Base-by-base conservation (phyloP, 35 echinoderm and acorn worm genomes). In the Heliocidaris tuberculata region DNA sequence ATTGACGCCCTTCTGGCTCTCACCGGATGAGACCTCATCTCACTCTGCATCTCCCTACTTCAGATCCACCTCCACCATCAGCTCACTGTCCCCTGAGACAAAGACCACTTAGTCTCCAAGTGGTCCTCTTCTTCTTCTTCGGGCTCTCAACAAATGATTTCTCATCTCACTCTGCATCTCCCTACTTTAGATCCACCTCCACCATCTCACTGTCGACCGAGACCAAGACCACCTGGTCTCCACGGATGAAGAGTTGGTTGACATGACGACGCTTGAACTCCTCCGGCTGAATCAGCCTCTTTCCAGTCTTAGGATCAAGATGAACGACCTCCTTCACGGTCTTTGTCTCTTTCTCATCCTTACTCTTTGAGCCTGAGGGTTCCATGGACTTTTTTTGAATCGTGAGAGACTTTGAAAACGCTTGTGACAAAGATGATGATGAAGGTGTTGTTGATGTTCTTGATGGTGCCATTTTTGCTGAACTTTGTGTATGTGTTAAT, bases 181-280 rank as follows among this genome's bases (percentile, higher is more conserved):
- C 35, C 35, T 42, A 42, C 65, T 78, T 78, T n/a, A 78, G 0
- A 78, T 78, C 65, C 65, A 78, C 65, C 65, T 27, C 65, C 65
- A 96, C 31, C 86, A 96, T 94, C 13, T 89, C 85, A 42, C 88
- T 96, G 48, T 97, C 92, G 17, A 99, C 96, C n/a, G 98, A 95
- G 42, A 99, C 94, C 48, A 99, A 86, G 27, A 99, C 97, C 31
- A 99, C 94, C 86, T 97, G 97, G 47, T 99, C 98, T 17, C 98
- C 98, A 92, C 95, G 85, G 6, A 99, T 60, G 93, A 99, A 99
- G 31, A 99, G 35, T 91, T 99, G 98, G 86, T 96, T 96, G 31
- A 96, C 97, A 93, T 97, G 96, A 50, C 97, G 94, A 78, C 94
- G 92, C 19, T 90, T 49, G 70, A 99, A 99, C 21, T 97, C 96